These are phyloP conservation scores for Amphiduros pacificus DNA, from an alignment of 2,888 invertebrate genomes.

Conservation along the genomic window DNA sequence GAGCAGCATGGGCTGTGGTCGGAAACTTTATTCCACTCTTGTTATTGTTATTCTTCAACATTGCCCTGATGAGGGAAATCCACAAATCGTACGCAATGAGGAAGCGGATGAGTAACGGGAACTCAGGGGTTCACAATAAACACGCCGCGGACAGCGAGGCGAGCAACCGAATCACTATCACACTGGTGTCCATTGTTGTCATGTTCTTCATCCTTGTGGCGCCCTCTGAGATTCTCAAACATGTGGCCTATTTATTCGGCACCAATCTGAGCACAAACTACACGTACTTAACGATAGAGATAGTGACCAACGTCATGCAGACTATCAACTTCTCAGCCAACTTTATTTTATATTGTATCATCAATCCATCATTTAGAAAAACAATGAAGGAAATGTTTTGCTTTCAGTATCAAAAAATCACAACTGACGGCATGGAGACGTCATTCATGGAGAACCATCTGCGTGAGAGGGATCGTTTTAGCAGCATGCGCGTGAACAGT, in stretches of 20 bases:
- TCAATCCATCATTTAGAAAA: slow-evolving; percentile 76
- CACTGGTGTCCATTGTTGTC: slow-evolving; percentile 35
- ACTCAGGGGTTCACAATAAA: slow-evolving; percentile 7
- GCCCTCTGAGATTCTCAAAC: slow-evolving; percentile 36
- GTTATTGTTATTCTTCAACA: slow-evolving; percentile 34
- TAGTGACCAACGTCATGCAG: slow-evolving; percentile 73
- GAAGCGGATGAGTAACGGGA: slow-evolving; percentile 37
- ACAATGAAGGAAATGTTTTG: slow-evolving; percentile 59
- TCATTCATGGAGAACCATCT: no score
- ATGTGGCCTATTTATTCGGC: slow-evolving; percentile 28
- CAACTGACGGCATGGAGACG: slow-evolving; percentile 11
- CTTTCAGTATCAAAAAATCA: slow-evolving; percentile 18
- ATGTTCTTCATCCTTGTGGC: slow-evolving; percentile 39
- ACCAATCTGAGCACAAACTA: slow-evolving; percentile 25
- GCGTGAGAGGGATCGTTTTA: no score
- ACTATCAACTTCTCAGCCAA: slow-evolving; percentile 76
- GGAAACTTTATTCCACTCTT: slow-evolving; percentile 37
- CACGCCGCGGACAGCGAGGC: slow-evolving; percentile 24
- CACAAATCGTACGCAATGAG: slow-evolving; percentile 40
- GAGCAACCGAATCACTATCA: slow-evolving; percentile 35
- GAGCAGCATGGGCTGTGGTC: slow-evolving; percentile 31
- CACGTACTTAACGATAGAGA: slow-evolving; percentile 40
- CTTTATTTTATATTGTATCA: slow-evolving; percentile 78
- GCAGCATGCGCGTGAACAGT: no score
- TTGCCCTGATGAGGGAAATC: slow-evolving; percentile 30